These are phyloP conservation scores for Corticium candelabrum DNA, from an alignment of 37 sponge, comb jelly and placozoan species.

Conservation along the genomic window DNA sequence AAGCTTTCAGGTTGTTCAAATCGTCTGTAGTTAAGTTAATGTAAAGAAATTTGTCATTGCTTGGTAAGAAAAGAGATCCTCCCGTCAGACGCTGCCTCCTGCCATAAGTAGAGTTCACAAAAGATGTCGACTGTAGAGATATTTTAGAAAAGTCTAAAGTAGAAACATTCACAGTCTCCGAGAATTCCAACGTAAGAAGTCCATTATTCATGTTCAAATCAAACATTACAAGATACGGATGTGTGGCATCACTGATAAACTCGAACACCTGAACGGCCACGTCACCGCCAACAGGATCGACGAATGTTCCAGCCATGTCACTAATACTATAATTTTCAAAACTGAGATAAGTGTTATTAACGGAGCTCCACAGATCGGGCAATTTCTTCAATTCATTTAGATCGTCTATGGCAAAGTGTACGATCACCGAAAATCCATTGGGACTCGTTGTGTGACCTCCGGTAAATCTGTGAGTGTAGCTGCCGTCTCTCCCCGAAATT, in stretches of 20 bases:
- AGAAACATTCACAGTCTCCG: slow-evolving; percentile 69
- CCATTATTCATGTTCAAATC: slow-evolving; percentile 71
- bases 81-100: slow-evolving; percentile 37
- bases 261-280: slow-evolving; percentile 27
- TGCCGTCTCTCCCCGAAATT: slow-evolving; percentile 17
- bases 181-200: slow-evolving; percentile 53
- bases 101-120: slow-evolving; percentile 27
- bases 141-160: slow-evolving; percentile 41
- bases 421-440: slow-evolving; percentile 45
- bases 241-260: slow-evolving; percentile 42
- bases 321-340: slow-evolving; percentile 43
- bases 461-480: slow-evolving; percentile 44
- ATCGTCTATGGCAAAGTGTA: slow-evolving; percentile 39
- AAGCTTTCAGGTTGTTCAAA: slow-evolving; percentile 42
- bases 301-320: slow-evolving; percentile 50
- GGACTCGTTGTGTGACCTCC: slow-evolving; percentile 46
- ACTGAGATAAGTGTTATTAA: slow-evolving; percentile 53
- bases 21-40: slow-evolving; percentile 37
- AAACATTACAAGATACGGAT: slow-evolving; percentile 48
- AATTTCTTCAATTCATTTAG: slow-evolving; percentile 65
- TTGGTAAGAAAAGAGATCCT: slow-evolving; percentile 30
- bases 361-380: slow-evolving; percentile 55
- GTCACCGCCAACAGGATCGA: slow-evolving; percentile 20
- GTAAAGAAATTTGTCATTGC: slow-evolving; percentile 20
- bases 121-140: slow-evolving; percentile 47